Evolutionary conservation across 2,797 vertebrate species (phyloP), one percentile per base, ranked within the genome.

Genomic region (Manis pentadactyla): DNA sequence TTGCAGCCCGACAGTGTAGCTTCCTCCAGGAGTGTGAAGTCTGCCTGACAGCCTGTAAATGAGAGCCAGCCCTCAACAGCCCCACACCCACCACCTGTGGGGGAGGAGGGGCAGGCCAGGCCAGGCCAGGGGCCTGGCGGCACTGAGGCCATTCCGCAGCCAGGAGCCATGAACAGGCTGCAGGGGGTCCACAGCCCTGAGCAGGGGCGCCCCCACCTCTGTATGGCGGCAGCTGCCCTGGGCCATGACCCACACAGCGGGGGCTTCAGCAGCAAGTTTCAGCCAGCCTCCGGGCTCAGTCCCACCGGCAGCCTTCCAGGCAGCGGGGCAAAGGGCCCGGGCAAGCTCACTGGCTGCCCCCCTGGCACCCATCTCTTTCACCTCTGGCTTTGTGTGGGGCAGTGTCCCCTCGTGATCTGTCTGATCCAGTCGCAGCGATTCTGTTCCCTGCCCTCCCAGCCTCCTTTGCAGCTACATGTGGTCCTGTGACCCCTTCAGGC

Each of bases 21-120:
- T n/a, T 4, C 0, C 27, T 13, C 18, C 49, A 19, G 39, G 64
- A 79, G 11, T 1, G 15, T 61, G 5, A 37, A 23, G 34, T 1
- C 5, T 1, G 0, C 27, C 0, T 0, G 34, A 46, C 81, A 4
- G 1, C 1, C 84, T 31, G 4, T 7, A 19, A 11, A 7, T 0
- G 4, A 0, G 2, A 2, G 46, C 10, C 37, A 0, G 39, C 53
- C 7, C 34, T 5, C 53, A 15, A 53, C 18, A 4, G 13, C 27
- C 1, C 25, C 18, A 14, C 10, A 8, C 25, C 7, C 1, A 0
- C 0, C 66, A 46, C 14, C 13, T 34, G 5, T 18, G 0, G 61
- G 34, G 39, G 5, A 31, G 34, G 2, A 13, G 75, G 7, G 9
- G 27, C 5, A 1, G 46, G 12, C 46, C 46, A 46, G 46, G 46